phyloP scores from a whole-genome alignment of 2,113 vertebrate species.

The Micromys minutus region DNA sequence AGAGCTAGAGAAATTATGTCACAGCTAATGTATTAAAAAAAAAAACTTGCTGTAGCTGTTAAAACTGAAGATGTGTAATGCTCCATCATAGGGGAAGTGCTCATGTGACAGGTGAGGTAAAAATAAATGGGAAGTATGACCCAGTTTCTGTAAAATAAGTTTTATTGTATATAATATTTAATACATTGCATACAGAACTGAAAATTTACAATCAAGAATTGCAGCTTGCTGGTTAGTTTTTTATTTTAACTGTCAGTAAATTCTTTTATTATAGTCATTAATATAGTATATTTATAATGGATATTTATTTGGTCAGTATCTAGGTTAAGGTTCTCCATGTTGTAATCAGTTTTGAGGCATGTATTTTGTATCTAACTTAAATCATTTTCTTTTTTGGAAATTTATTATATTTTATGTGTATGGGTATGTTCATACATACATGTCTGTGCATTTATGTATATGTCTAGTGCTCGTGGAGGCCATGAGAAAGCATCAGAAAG shows the following conservation, averaged over 20 bases:
- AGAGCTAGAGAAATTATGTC: neutral
- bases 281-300: neutral
- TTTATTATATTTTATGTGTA: neutral
- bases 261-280: neutral
- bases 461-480: no score
- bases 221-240: neutral
- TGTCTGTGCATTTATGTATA: neutral
- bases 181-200: neutral
- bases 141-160: slow-evolving; percentile 3
- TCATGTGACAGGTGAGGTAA: neutral
- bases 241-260: neutral
- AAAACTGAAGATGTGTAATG: neutral
- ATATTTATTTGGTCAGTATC: neutral
- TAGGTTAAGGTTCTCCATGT: neutral
- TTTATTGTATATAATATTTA: neutral
- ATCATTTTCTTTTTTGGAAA: neutral
- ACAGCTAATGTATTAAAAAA: neutral
- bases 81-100: neutral
- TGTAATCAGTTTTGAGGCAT: slow-evolving; percentile 33
- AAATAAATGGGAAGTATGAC: slow-evolving; percentile 4
- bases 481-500: neutral
- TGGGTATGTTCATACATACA: neutral
- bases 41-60: neutral
- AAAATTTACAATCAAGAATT: slow-evolving; percentile 6
- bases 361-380: neutral